Conservation (phyloP, 2,888 invertebrate genomes). For the Myathropa florea region DNA sequence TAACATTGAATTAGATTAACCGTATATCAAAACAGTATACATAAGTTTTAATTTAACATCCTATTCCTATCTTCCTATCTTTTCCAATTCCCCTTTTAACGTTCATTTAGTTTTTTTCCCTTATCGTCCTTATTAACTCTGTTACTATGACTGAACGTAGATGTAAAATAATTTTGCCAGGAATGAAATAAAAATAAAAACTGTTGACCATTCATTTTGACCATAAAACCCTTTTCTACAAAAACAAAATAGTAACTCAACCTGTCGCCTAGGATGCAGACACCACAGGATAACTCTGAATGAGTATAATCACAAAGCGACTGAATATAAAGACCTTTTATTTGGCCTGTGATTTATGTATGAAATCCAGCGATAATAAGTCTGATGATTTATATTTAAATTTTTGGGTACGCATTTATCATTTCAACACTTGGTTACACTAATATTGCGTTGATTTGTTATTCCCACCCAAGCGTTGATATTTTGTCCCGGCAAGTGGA, state of each 20-base stretch:
- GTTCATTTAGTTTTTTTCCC: neutral
- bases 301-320: neutral
- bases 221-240: neutral
- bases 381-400: constrained; percentile 51
- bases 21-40: neutral
- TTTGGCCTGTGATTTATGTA: constrained; percentile 31
- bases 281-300: constrained; percentile 1
- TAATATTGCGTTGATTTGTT: constrained; percentile 50
- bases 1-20: neutral
- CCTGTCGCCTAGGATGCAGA: neutral
- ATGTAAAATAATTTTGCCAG: neutral
- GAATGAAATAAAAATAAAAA: neutral
- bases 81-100: neutral
- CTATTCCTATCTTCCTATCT: neutral
- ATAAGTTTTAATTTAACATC: neutral
- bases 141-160: neutral
- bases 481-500: neutral
- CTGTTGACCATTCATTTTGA: neutral
- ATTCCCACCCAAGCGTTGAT: constrained; percentile 30
- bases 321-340: constrained; percentile 31
- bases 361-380: constrained; percentile 39
- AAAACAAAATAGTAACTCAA: neutral
- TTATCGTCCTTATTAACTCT: neutral
- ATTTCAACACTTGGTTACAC: constrained; percentile 30
- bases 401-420: constrained; percentile 39